phyloP scores from a whole-genome alignment of 1,140 invertebrate genomes.

The Harpegnathos saltator region DNA sequence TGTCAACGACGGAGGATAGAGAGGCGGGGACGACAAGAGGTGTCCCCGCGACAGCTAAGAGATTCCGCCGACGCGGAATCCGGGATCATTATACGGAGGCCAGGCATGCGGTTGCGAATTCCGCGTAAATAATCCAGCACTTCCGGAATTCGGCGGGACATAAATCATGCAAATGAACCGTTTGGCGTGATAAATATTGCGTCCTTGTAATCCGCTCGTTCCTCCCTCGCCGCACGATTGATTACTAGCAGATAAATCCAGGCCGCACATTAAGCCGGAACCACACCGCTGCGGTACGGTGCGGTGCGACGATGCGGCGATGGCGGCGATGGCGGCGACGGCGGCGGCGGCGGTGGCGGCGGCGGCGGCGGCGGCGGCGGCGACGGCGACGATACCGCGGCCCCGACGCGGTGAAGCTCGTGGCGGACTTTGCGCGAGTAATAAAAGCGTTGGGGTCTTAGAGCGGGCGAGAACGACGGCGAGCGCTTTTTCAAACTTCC shows the following conservation, averaged over 20 bases:
- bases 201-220: constrained; percentile 77
- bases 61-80: constrained; percentile 68
- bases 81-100: constrained; percentile 61
- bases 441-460: constrained; percentile 81
- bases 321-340: no score
- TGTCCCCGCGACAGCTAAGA: constrained; percentile 47
- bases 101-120: constrained; percentile 61
- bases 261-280: constrained; percentile 80
- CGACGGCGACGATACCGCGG: constrained; percentile 34
- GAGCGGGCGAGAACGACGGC: constrained; percentile 71
- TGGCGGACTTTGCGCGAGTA: constrained; percentile 77
- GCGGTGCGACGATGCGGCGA: not conserved
- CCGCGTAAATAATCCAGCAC: constrained; percentile 75
- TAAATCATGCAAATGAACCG: constrained; percentile 84
- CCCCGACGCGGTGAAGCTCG: constrained; percentile 37
- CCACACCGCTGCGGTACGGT: constrained; percentile 48
- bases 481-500: constrained; percentile 78
- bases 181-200: constrained; percentile 83
- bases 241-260: constrained; percentile 83
- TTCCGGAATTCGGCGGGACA: constrained; percentile 76
- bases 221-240: constrained; percentile 78
- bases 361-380: constrained; percentile 16
- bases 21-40: no score
- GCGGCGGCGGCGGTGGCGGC: no score
- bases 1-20: not conserved